Evolutionary conservation across 2,113 vertebrate species (phyloP), one percentile per base, ranked within the genome.

Genomic region (Steatornis caripensis): DNA sequence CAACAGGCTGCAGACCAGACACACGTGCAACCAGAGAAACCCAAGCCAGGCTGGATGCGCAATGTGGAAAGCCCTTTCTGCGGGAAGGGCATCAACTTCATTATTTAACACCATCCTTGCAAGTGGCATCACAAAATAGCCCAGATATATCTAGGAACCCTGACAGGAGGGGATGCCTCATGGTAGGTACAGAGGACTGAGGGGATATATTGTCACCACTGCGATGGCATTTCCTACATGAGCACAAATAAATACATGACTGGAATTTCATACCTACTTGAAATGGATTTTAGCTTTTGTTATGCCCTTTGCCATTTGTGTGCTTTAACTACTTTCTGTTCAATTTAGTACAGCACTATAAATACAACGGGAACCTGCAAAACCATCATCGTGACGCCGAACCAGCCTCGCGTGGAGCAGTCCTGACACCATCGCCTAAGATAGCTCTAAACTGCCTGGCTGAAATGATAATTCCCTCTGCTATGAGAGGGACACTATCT

Each of bases 341-440:
- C 57, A 34, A 27, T 61, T 55, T 22, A 15, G 29, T 5, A 12
- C 2, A 0, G 48, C 39, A 12, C 37, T 22, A 16, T 61, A 68
- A 66, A 89, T 39, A 62, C 0, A 4, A 34, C 15, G 39, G 62
- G 48, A 84, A 69, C 48, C 45, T 80, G 76, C 77, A 82, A 68
- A 84, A 45, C 13, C 54, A 53, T 41, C 65, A 13, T 5, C 6
- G 1, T 10, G 36, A 48, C 2, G 2, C n/a, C 0, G 0, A 81
- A 34, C 18, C 0, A 0, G 39, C 39, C 65, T 68, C 1, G 0
- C 1, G 3, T 12, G 20, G 57, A 69, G 26, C 2, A 1, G 58
- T 13, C 26, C 45, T 65, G 55, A 37, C 60, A 81, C 49, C 41
- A 68, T 3, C 4, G 0, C 39, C 69, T 82, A 41, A 68, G 60